Evolutionary conservation across 2,797 vertebrate genomes (phyloP).

Genomic region (Pteronotus mesoamericanus): DNA sequence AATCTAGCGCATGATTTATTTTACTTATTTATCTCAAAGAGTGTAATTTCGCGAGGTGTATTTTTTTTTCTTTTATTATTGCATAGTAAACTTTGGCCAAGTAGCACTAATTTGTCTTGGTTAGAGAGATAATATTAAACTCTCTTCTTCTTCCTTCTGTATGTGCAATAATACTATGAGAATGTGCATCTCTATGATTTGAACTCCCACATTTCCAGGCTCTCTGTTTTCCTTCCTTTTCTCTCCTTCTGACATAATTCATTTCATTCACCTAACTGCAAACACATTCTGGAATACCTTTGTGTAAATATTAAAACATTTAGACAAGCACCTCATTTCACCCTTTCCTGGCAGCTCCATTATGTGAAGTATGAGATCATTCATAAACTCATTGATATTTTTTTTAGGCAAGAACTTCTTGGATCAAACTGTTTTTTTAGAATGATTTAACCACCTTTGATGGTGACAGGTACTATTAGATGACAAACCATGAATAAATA

Average conservation of each 20-base stretch:
- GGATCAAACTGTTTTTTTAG: background rate
- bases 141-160: background rate
- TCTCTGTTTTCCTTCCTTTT: background rate
- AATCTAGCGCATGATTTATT: background rate
- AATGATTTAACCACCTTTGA: background rate
- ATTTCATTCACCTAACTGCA: background rate
- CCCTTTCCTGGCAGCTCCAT: background rate
- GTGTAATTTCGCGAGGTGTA: background rate
- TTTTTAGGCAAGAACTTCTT: slow-evolving; percentile 12
- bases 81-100: background rate
- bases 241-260: background rate
- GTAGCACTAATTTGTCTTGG: background rate
- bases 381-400: background rate
- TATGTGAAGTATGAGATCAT: slow-evolving; percentile 2
- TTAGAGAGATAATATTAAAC: background rate
- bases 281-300: slow-evolving; percentile 15
- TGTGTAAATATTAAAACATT: slow-evolving; percentile 22
- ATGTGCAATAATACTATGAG: background rate
- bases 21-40: background rate
- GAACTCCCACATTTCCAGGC: background rate
- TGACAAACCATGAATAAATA: background rate
- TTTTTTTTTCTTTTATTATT: background rate
- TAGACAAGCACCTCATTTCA: slow-evolving; percentile 10
- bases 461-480: background rate
- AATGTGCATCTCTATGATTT: background rate